Percentiles rank a stretch among this genome's conserved stretches.
These are phyloP conservation scores for Pao palembangensis DNA, from an alignment of 2,113 vertebrate species.

Conservation along the genomic window DNA sequence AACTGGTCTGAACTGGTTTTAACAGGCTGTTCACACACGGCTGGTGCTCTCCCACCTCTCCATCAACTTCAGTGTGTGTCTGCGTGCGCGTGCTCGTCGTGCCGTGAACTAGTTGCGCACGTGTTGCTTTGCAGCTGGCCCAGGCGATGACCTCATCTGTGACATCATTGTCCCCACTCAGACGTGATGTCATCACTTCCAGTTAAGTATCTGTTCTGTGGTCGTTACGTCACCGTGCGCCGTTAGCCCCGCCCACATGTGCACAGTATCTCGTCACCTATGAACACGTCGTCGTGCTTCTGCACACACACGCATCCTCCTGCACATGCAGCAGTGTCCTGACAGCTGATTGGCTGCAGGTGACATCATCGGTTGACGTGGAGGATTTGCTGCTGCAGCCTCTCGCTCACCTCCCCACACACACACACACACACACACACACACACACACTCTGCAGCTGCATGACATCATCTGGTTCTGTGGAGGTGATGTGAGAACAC, in stretches of 20 bases:
- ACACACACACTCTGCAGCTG: constrained; percentile 47
- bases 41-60: constrained; percentile 2
- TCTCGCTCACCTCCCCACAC: constrained; percentile 16
- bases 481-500: constrained; percentile 29
- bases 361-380: constrained; percentile 72
- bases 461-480: constrained; percentile 69
- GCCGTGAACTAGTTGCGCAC: no score
- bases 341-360: constrained; percentile 68
- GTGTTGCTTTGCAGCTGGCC: no score
- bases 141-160: constrained; percentile 31
- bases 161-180: constrained; percentile 30
- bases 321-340: constrained; percentile 18
- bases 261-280: not conserved
- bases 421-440: constrained; percentile 12
- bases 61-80: no score
- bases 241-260: constrained; percentile 14
- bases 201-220: constrained; percentile 25
- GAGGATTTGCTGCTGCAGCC: constrained; percentile 51
- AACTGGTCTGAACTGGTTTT: no score
- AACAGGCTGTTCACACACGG: constrained; percentile 7
- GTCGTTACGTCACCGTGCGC: not conserved
- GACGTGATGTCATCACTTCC: constrained; percentile 50
- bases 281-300: not conserved
- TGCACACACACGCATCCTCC: constrained; percentile 25
- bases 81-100: no score